These are phyloP conservation scores for Peromyscus attwateri DNA, from an alignment of 2,797 vertebrate genomes.

Conservation along the genomic window DNA sequence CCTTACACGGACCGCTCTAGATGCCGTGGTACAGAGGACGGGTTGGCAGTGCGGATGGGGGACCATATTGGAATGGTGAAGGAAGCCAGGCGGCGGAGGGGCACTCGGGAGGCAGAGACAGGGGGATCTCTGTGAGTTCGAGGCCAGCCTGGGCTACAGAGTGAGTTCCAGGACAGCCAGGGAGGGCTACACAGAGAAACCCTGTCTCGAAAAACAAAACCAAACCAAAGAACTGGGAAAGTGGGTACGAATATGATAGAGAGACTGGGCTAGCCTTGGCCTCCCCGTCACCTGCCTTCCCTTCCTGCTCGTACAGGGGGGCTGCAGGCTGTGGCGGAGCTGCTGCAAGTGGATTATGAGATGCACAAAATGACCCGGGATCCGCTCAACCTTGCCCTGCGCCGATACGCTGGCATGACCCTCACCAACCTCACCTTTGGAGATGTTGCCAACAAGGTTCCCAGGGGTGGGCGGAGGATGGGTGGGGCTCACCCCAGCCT, in stretches of 20 bases:
- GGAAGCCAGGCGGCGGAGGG: neutral
- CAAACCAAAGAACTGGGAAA: neutral
- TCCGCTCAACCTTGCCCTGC: constrained; percentile 95
- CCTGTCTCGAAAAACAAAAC: neutral
- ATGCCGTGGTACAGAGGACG: neutral
- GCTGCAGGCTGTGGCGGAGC: constrained; percentile 95
- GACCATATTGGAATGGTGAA: neutral
- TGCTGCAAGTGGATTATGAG: constrained; percentile 96
- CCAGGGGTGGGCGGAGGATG: accelerated
- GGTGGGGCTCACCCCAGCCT: no score
- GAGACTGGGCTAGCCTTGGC: no score
- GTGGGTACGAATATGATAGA: no score
- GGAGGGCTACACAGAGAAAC: neutral
- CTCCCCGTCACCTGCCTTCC: neutral
- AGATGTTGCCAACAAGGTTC: constrained; percentile 97
- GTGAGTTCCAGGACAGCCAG: neutral
- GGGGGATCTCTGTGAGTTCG: neutral
- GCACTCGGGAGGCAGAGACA: neutral
- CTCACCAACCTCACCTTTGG: constrained; percentile 98
- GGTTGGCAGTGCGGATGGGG: no score
- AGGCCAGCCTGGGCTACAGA: neutral
- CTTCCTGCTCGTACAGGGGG: constrained; percentile 88
- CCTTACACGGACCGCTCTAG: no score
- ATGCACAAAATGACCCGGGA: constrained; percentile 95
- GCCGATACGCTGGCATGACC: constrained; percentile 97